A percentile compares a stretch with the other conserved stretches of the same genome.
Conservation (phyloP, 2,797 vertebrate genomes). For the Hydrocynus forskahlii region DNA sequence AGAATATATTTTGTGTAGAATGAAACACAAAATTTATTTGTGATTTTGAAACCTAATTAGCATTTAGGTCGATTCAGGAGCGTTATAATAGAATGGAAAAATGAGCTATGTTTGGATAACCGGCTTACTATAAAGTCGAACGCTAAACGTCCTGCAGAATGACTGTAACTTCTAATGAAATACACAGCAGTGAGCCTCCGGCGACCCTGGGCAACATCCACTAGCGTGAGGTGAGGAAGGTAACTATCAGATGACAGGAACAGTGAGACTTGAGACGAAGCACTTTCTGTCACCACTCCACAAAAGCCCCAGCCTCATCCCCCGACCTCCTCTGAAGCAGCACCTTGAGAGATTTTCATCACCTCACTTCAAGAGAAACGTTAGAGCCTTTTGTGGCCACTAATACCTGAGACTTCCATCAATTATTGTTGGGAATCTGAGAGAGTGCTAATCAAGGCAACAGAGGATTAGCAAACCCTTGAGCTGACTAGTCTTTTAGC, state of each 20-base stretch:
- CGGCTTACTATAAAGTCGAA: no score
- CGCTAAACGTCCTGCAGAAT: not conserved
- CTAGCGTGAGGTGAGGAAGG: conserved; percentile 43
- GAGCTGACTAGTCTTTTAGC: conserved; percentile 33
- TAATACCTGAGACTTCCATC: conserved; percentile 68
- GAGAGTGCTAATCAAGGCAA: conserved; percentile 65
- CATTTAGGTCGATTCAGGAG: no score
- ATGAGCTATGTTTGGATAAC: no score
- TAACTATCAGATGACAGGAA: conserved; percentile 62
- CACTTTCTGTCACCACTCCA: conserved; percentile 64
- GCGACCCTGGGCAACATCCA: not conserved
- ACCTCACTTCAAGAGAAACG: conserved; percentile 67
- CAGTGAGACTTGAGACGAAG: conserved; percentile 67
- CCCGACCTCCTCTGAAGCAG: conserved; percentile 44
- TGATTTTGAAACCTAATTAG: no score
- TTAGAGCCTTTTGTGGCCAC: conserved; percentile 71
- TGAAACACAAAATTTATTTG: no score
- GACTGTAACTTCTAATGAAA: not conserved
- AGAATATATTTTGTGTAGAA: no score
- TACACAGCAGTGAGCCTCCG: not conserved
- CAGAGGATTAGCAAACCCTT: conserved; percentile 57
- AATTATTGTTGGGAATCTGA: conserved; percentile 69
- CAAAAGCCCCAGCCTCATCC: conserved; percentile 28
- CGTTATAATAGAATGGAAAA: no score
- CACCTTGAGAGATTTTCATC: conserved; percentile 70